phyloP scores from a whole-genome alignment of 2,113 vertebrate species.

The Sinosuthora webbiana region DNA sequence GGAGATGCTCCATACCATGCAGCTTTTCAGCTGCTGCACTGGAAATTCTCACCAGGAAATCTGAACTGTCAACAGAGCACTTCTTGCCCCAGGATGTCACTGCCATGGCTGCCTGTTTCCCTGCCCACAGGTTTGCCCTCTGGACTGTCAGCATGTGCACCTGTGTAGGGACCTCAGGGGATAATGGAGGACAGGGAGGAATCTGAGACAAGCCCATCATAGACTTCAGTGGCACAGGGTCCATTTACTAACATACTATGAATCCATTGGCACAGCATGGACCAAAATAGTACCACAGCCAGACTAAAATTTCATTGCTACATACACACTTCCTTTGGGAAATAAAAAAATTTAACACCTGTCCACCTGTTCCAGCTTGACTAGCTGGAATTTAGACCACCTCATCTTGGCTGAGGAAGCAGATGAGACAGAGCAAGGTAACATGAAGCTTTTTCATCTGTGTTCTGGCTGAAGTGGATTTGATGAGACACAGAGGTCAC shows the following conservation, averaged over 20 bases:
- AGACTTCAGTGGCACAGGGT: background rate
- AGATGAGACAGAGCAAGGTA: background rate
- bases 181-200: background rate
- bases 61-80: background rate
- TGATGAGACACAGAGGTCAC: background rate
- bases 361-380: background rate
- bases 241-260: background rate
- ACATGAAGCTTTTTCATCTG: background rate
- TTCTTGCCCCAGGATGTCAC: background rate
- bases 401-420: background rate
- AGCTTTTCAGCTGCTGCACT: background rate
- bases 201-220: background rate
- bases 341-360: background rate
- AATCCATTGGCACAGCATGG: background rate
- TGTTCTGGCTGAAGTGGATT: background rate
- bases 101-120: background rate
- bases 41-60: background rate
- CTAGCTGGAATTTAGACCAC: background rate
- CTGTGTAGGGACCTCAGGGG: background rate
- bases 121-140: background rate
- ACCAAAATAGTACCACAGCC: background rate
- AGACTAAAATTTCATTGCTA: background rate
- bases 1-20: accelerated
- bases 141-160: background rate
- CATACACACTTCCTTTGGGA: background rate